Base-by-base conservation (phyloP, 2,113 vertebrate species). In the Rallus limicola region DNA sequence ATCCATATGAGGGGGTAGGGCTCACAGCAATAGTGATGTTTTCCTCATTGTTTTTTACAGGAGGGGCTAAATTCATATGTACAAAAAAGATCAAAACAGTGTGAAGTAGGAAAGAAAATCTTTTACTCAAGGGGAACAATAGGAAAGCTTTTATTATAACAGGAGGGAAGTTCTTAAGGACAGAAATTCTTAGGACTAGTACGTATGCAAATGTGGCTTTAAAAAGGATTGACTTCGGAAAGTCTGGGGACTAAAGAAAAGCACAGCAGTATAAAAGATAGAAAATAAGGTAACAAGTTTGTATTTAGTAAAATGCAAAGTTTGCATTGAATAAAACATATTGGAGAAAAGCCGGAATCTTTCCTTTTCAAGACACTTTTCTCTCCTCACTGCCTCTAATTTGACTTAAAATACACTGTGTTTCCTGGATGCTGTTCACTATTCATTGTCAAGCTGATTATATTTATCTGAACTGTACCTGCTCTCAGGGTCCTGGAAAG, bases 71-170 rank as follows among this genome's bases (percentile, higher is more conserved):
- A 94, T 94, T 95, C 56, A 50, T 93, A 72, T 69, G 40, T 95
- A 88, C 92, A 48, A 93, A 48, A 21, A 90, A 90, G 78, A 91
- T 23, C 36, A 72, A 93, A 90, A 77, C 56, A 28, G 38, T 68
- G 34, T 86, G 81, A 82, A 84, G 38, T 79, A 53, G 71, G 62
- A 95, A 90, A 92, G 69, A 88, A 88, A 81, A 88, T 83, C 55
- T 86, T 93, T 84, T 86, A n/a, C 88, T 88, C 15, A 20, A 64
- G 65, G 86, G 31, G 42, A 88, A 68, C 59, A 84, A 3, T 79
- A 28, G 94, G 74, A 94, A 94, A 94, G 92, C 77, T 93, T 91
- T 94, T 93, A 84, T 96, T 91, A 25, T 76, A 87, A 89, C 58
- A 79, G 69, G 20, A 84, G 52, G 53, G 62, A 94, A 90, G 67